Base-by-base conservation (phyloP, 2,888 invertebrate genomes). In the Stratiomys singularior region DNA sequence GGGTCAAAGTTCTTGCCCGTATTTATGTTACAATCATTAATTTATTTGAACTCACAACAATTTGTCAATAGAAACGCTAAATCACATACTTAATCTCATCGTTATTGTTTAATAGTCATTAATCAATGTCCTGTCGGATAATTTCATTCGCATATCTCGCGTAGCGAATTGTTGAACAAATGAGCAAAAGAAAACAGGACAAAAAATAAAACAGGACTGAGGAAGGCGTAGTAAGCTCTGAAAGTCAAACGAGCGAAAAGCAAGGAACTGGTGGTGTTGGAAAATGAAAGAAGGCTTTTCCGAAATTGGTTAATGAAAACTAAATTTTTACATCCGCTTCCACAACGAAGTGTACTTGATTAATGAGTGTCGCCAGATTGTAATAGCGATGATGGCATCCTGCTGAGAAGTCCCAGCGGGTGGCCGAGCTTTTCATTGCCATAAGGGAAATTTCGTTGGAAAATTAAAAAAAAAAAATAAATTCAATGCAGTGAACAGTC, bases 31-130 rank as follows among this genome's bases (percentile, higher is more conserved):
- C 74, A 74, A 58, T 74, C 74, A 74, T 74, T 74, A 74, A 58
- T 74, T 74, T 74, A 58, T 74, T 74, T 72, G 15, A 58, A 28
- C 58, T 37, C 21, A 58, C 60, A 74, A 60, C 74, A 74, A 74
- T 74, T 74, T 74, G 74, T 74, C 74, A 74, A 74, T 74, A 74
- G 74, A 74, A 74, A 74, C 74, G 74, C 74, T 60, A 74, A 74
- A 74, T 74, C 74, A 74, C 74, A 74, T 74, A 74, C 74, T 74
- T 74, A 74, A 74, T 58, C 58, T 58, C 74, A 44, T 58, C 37
- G 58, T 37, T 74, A 37, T 44, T 44, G 37, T 58, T 74, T 37
- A 58, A n/a, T 30, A 74, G 44, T 60, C 74, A 74, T 74, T 74
- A 74, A 74, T 74, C 74, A 74, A 52, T 74, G 74, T 58, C 74